Conservation (phyloP, 2,888 invertebrate genomes). For the Xanthia icteritia region DNA sequence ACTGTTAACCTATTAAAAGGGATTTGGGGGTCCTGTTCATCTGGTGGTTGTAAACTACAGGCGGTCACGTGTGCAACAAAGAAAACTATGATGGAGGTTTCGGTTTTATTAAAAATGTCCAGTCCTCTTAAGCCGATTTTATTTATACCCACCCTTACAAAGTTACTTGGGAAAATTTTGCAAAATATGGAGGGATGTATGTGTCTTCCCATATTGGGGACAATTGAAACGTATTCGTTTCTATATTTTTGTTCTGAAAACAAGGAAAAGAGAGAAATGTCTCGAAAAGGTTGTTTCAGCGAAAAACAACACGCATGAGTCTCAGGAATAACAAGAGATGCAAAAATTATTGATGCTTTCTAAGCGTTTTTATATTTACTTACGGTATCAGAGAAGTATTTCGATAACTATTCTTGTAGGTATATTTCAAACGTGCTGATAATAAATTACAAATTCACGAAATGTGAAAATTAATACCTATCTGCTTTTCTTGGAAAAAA, state of each 20-base stretch:
- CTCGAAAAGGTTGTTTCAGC: conserved; percentile 9
- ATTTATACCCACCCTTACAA: conserved; percentile 74
- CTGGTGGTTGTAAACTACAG: conserved; percentile 72
- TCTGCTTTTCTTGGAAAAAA: not conserved
- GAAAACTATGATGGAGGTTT: conserved; percentile 81
- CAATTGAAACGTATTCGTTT: conserved; percentile 43
- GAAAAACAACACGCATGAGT: conserved; percentile 14
- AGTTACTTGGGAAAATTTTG: conserved; percentile 63
- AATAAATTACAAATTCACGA: not conserved
- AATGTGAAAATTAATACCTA: not conserved
- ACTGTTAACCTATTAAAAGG: conserved; percentile 47
- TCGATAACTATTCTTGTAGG: not conserved
- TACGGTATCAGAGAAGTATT: not conserved
- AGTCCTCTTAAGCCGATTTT: conserved; percentile 76
- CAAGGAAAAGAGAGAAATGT: conserved; percentile 17
- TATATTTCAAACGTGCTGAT: not conserved
- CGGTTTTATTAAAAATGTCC: conserved; percentile 82
- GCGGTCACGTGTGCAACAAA: conserved; percentile 82
- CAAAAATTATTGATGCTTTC: not conserved
- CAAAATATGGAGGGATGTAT: conserved; percentile 50
- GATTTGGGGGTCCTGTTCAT: conserved; percentile 65
- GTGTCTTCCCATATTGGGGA: conserved; percentile 41
- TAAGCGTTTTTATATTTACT: not conserved
- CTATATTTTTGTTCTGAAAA: conserved; percentile 30
- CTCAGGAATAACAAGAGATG: conserved; percentile 1